Evolutionary conservation across 2,113 vertebrate genomes (phyloP).

Genomic region (Chrysemys picta): DNA sequence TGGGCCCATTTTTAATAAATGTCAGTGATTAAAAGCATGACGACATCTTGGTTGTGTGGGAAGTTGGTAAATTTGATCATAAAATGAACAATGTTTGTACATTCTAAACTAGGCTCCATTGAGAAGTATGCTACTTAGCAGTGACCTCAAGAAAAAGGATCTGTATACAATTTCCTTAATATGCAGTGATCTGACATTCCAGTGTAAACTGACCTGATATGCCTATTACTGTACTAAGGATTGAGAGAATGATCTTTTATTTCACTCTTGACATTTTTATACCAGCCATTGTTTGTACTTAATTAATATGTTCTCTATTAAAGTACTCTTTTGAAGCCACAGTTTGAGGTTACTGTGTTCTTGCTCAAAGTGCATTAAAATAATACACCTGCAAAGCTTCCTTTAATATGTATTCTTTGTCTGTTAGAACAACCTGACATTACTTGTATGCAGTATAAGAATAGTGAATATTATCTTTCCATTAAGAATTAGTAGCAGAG

Average conservation of each 20-base stretch:
- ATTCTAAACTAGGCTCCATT: neutral
- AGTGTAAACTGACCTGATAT: neutral
- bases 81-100: neutral
- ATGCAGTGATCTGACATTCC: neutral
- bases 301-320: neutral
- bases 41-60: neutral
- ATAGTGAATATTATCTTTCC: neutral
- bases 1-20: neutral
- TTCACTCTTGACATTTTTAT: neutral
- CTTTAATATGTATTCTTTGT: neutral
- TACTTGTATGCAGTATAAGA: neutral
- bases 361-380: constrained; percentile 4
- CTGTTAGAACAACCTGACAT: neutral
- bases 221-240: neutral
- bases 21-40: neutral
- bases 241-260: neutral
- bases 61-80: neutral
- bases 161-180: neutral
- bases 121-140: neutral
- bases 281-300: neutral
- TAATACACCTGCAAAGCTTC: neutral
- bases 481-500: neutral
- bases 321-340: neutral
- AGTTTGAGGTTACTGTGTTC: neutral
- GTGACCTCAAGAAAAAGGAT: neutral